These are phyloP conservation scores for Plodia interpunctella DNA, from an alignment of 1,140 invertebrate genomes.

Conservation along the genomic window DNA sequence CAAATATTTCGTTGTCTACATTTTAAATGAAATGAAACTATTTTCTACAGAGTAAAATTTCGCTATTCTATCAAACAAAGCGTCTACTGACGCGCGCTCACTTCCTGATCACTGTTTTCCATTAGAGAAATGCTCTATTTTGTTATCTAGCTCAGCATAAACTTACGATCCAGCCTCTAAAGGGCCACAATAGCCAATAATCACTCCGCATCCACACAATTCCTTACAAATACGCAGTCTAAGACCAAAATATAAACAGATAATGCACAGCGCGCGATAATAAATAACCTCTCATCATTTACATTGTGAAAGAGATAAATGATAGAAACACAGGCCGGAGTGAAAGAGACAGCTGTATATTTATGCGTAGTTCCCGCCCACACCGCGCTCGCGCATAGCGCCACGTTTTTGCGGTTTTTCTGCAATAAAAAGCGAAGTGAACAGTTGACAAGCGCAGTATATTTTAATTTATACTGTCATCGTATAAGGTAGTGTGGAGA, in stretches of 20 bases:
- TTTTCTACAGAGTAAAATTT: background rate
- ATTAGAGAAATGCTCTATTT: constrained; percentile 4
- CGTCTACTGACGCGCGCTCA: background rate
- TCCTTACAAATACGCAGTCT: background rate
- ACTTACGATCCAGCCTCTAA: background rate
- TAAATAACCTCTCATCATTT: constrained; percentile 23
- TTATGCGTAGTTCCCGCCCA: constrained; percentile 38
- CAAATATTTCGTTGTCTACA: too few relatives aligned
- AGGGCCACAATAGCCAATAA: background rate
- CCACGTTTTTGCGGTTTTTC: constrained; percentile 35
- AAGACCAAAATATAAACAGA: background rate
- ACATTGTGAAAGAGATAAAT: constrained; percentile 17
- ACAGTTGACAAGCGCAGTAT: constrained; percentile 37
- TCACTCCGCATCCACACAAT: constrained; percentile 2
- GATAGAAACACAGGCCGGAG: constrained; percentile 4
- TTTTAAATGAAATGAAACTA: too few relatives aligned
- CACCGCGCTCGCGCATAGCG: constrained; percentile 33
- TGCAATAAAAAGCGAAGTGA: constrained; percentile 37
- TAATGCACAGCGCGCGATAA: constrained; percentile 9
- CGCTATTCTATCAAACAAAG: background rate
- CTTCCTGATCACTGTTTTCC: constrained; percentile 5
- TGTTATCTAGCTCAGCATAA: background rate
- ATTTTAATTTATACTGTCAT: constrained; percentile 38
- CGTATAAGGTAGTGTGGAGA: constrained; percentile 1
- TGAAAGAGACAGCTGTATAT: constrained; percentile 30